Percentiles rank a stretch among this genome's conserved stretches.
phyloP scores from a whole-genome alignment of 2,888 invertebrate genomes.

The Chironomus riparius region DNA sequence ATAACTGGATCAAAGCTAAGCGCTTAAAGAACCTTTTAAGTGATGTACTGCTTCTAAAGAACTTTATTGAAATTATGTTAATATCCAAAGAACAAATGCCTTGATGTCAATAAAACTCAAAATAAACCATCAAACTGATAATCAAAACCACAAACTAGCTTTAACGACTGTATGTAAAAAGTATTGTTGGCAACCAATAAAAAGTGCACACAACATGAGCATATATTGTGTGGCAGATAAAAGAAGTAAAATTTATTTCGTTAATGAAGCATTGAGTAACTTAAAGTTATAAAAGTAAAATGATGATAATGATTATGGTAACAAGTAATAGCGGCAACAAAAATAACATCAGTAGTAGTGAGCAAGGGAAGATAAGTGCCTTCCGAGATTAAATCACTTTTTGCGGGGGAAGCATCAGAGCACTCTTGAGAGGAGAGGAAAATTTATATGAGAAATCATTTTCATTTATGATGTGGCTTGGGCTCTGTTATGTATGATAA shows the following conservation, averaged over 20 bases:
- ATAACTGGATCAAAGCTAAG: too few relatives aligned
- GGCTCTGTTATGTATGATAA: background rate
- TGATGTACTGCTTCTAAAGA: too few relatives aligned
- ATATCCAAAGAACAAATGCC: too few relatives aligned
- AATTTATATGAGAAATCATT: constrained; percentile 11
- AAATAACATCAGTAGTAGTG: background rate
- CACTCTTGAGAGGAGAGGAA: background rate
- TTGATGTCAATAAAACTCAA: too few relatives aligned
- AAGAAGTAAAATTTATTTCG: background rate
- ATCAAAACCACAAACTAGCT: too few relatives aligned
- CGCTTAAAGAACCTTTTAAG: too few relatives aligned
- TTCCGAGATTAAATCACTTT: constrained; percentile 22
- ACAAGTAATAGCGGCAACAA: background rate
- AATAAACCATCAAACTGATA: too few relatives aligned
- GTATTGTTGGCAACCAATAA: background rate
- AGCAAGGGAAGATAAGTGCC: constrained; percentile 2
- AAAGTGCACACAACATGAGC: background rate
- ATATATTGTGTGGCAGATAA: background rate
- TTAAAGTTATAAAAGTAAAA: background rate
- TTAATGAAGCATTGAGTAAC: background rate
- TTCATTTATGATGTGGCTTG: constrained; percentile 10
- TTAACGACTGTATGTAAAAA: background rate
- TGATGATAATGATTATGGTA: background rate
- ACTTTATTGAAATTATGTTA: too few relatives aligned
- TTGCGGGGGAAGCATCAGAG: background rate